Base-by-base conservation (phyloP, 2,113 vertebrate species). In the Egretta garzetta region DNA sequence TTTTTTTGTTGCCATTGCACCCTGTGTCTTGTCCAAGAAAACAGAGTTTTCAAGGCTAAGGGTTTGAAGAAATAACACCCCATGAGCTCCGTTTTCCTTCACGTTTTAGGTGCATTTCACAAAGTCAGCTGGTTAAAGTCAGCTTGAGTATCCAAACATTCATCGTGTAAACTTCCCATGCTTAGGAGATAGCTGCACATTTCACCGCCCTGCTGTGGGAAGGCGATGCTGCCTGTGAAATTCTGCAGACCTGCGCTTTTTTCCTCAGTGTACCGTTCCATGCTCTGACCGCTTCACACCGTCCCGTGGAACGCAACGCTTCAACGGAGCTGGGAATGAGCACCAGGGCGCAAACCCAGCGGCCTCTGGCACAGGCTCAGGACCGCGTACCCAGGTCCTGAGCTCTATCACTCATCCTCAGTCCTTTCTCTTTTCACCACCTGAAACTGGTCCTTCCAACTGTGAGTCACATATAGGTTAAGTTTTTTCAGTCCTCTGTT, bases 91-190 rank as follows among this genome's bases (percentile, higher is more conserved):
- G 0, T 45, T 83, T 43, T 30, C 59, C 63, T 86, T 74, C 45
- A 27, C 0, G 0, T 33, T 97, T 70, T 30, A 84, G 92, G 82
- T 84, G 83, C 3, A 3, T 79, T 93, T 83, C 59, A 59, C 43
- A 21, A 49, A 86, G 77, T 91, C 86, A 80, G 90, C 71, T 95
- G 95, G 81, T 60, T 95, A 85, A 94, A 97, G 84, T 97, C 89
- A 94, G 74, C 79, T 39, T 0, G 0, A 83, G 71, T 49, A 73
- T 55, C 84, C 90, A 86, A 93, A 89, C 74, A 82, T 49, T 24
- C 63, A 33, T 71, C 71, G 32, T 50, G 81, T 95, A 97, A 96
- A 95, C 95, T 96, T 97, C 94, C 94, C 93, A 73, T 67, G 84
- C 91, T 86, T 3, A 12, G 49, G 67, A 77, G 86, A 32, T 28